These are phyloP conservation scores for Oryzias curvinotus DNA, from an alignment of 2,113 vertebrate genomes.

Conservation along the genomic window DNA sequence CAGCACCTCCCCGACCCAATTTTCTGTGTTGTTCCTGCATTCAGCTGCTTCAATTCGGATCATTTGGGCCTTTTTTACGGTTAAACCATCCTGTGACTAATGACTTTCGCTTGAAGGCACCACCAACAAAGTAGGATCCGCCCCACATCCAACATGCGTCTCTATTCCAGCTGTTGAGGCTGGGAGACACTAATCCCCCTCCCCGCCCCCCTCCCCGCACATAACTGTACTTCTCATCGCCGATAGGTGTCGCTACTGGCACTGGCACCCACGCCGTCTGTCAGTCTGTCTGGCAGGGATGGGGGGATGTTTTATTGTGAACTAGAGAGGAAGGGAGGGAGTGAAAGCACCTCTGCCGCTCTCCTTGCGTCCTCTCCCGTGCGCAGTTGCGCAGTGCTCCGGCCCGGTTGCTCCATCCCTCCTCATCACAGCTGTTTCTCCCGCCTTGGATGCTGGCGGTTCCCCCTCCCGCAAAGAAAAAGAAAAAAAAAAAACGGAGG, in stretches of 20 bases:
- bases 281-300: conserved; percentile 54
- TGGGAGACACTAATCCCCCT: conserved; percentile 19
- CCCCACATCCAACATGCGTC: background rate
- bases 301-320: conserved; percentile 41
- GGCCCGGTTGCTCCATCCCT: conserved; percentile 68
- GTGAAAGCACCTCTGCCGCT: conserved; percentile 49
- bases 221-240: conserved; percentile 36
- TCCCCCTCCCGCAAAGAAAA: conserved; percentile 22
- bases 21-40: background rate
- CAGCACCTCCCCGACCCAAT: background rate
- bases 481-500: no score
- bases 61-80: background rate
- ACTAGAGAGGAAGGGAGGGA: conserved; percentile 22
- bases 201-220: background rate
- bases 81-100: background rate
- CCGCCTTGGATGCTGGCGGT: conserved; percentile 54
- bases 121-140: background rate
- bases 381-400: conserved; percentile 73
- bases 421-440: conserved; percentile 61
- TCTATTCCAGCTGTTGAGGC: conserved; percentile 17
- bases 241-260: conserved; percentile 55
- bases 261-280: conserved; percentile 54
- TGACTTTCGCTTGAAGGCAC: background rate
- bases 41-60: background rate
- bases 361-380: conserved; percentile 60